Evolutionary conservation across 1,140 invertebrate genomes (phyloP).

Genomic region (Hormaphis cornu): DNA sequence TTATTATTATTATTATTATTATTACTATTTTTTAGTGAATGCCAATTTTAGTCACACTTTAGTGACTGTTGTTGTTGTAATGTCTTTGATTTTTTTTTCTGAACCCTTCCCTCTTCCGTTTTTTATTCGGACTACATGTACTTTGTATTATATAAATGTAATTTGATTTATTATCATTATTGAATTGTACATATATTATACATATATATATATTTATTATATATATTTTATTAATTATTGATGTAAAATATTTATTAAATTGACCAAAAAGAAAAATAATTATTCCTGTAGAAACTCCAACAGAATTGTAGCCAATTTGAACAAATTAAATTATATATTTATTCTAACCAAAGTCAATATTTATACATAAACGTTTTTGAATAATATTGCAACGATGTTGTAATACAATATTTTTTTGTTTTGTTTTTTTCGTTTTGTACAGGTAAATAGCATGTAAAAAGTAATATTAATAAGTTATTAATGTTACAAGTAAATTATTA

Average conservation of each 20-base stretch:
- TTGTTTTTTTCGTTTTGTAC: conserved; percentile 27
- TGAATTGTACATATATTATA: conserved; percentile 25
- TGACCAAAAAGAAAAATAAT: conserved; percentile 21
- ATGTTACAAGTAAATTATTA: conserved; percentile 22
- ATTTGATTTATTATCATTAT: conserved; percentile 30
- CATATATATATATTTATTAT: conserved; percentile 10
- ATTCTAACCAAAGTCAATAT: conserved; percentile 28
- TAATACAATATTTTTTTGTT: background rate
- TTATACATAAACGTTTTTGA: conserved; percentile 25
- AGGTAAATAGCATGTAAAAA: conserved; percentile 24
- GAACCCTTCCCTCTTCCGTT: background rate
- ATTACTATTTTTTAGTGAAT: conserved; percentile 31
- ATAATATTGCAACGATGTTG: conserved; percentile 16
- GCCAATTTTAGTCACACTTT: conserved; percentile 13
- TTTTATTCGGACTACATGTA: conserved; percentile 2
- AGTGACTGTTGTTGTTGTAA: conserved; percentile 22
- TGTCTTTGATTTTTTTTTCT: conserved; percentile 4
- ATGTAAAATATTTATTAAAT: conserved; percentile 30
- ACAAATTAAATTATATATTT: conserved; percentile 31
- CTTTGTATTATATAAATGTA: conserved; percentile 18
- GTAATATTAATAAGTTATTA: conserved; percentile 29
- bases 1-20: background rate
- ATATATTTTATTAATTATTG: conserved; percentile 30
- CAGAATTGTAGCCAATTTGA: conserved; percentile 29
- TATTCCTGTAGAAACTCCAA: conserved; percentile 16